phyloP scores from a whole-genome alignment of 2,113 vertebrate species.

The Ceyx margarethae region DNA sequence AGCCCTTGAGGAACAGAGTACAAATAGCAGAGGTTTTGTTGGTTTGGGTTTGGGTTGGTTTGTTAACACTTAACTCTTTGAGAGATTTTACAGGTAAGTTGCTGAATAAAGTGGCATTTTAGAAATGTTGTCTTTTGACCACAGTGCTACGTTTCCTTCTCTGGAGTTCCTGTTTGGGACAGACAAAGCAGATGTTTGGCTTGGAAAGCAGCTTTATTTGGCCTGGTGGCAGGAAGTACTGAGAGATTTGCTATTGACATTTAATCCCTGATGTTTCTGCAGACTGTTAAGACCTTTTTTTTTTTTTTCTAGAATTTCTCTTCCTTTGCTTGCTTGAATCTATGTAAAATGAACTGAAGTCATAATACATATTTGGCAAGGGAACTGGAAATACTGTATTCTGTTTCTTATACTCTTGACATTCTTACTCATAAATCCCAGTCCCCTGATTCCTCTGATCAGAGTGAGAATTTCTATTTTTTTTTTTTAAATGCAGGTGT shows the following conservation, averaged over 20 bases:
- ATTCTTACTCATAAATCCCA: constrained; percentile 40
- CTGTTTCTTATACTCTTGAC: constrained; percentile 52
- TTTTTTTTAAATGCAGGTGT: constrained; percentile 29
- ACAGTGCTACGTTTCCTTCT: constrained; percentile 48
- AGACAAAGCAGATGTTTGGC: constrained; percentile 69
- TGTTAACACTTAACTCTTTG: neutral
- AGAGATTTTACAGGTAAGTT: constrained; percentile 18
- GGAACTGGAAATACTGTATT: constrained; percentile 47
- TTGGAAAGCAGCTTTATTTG: constrained; percentile 60
- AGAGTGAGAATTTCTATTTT: neutral
- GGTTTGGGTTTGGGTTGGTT: too few relatives aligned
- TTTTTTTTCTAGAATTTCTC: neutral
- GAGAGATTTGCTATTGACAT: constrained; percentile 64
- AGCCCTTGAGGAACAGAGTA: constrained; percentile 13
- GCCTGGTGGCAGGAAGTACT: constrained; percentile 54
- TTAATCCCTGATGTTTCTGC: constrained; percentile 67
- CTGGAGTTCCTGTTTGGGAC: constrained; percentile 63
- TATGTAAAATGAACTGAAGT: constrained; percentile 48
- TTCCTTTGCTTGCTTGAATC: neutral
- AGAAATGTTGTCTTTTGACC: constrained; percentile 39
- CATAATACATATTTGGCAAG: constrained; percentile 25
- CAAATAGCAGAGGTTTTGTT: neutral
- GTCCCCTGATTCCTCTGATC: constrained; percentile 26
- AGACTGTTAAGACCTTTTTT: neutral
- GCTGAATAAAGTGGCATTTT: neutral